Percentiles rank a stretch among this genome's conserved stretches.
Conservation (phyloP, 2,888 invertebrate genomes). For the Pyrgus malvae region DNA sequence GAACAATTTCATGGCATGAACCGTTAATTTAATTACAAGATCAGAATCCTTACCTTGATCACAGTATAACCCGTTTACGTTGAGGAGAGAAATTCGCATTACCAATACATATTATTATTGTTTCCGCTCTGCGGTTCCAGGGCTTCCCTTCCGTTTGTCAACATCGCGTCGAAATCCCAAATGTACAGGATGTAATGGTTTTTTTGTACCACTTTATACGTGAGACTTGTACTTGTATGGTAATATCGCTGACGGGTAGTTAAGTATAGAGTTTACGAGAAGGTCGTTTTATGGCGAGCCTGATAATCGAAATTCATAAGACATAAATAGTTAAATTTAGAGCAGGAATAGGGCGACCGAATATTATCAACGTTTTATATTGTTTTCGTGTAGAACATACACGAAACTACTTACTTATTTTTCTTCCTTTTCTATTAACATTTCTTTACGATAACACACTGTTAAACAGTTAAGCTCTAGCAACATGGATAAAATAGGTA, state of each 20-base stretch:
- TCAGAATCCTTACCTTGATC: too few species aligned
- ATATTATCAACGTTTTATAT: too few species aligned
- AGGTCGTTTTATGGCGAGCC: not conserved
- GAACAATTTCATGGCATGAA: too few species aligned
- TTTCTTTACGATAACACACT: too few species aligned
- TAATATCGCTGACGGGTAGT: not conserved
- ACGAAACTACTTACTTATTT: too few species aligned
- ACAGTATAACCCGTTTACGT: slow-evolving; percentile 1
- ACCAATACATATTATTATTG: not conserved
- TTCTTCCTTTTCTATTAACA: too few species aligned
- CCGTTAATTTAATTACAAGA: too few species aligned
- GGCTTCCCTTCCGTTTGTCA: slow-evolving; percentile 2
- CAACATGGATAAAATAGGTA: too few species aligned
- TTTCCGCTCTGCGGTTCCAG: not conserved
- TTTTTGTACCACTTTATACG: slow-evolving; percentile 12
- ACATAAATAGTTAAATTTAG: not conserved
- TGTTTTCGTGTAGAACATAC: too few species aligned
- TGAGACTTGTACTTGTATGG: not conserved
- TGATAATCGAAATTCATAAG: not conserved
- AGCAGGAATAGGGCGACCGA: too few species aligned
- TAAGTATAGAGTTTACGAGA: not conserved
- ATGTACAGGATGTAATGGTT: slow-evolving; percentile 12
- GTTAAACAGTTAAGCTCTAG: too few species aligned
- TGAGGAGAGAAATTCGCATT: not conserved
- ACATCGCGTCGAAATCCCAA: slow-evolving; percentile 4